Evolutionary conservation across 2,113 vertebrate genomes (phyloP), one percentile per base, ranked within the genome.

Genomic region (Leptobrachium ailaonicum): DNA sequence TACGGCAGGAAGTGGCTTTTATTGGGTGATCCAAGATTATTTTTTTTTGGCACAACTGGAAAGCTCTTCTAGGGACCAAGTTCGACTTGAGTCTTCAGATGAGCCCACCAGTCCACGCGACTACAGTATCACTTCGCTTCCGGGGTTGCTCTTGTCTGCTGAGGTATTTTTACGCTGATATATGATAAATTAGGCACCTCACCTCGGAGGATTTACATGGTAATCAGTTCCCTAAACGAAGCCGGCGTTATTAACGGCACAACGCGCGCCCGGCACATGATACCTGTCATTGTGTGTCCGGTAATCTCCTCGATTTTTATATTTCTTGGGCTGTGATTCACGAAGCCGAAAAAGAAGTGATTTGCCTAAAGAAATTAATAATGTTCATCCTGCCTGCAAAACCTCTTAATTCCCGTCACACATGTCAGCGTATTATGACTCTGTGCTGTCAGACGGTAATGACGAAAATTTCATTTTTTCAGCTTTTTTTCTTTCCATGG

Each of bases 351-450:
- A 86, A 79, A 86, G 74, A 87, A 90, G 85, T 81, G 0, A 87
- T 88, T 90, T 87, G 72, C 83, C 80, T 87, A 76, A 87, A 89
- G 89, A 81, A 85, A 85, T 85, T 85, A 84, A 84, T 70, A 87
- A 69, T 53, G 50, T 83, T 88, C 66, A 80, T 85, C 85, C 85
- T 72, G 20, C 80, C 62, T 81, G 84, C 73, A 80, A 84, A 87
- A 85, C 56, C 79, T 87, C 85, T 90, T 91, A 88, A 90, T 90
- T 88, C 86, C 83, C 0, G 41, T 87, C 90, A 86, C 85, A 87
- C 76, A 66, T 87, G 87, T 90, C 90, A 89, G 90, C 86, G 88
- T 91, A 88, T 90, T 90, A 84, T 90, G 91, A 90, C 89, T 87
- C 84, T 77, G 62, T 87, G 82, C 84, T 87, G 88, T 92, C 92